Conservation (phyloP, 2,888 invertebrate species). For the Conomelus anceps region DNA sequence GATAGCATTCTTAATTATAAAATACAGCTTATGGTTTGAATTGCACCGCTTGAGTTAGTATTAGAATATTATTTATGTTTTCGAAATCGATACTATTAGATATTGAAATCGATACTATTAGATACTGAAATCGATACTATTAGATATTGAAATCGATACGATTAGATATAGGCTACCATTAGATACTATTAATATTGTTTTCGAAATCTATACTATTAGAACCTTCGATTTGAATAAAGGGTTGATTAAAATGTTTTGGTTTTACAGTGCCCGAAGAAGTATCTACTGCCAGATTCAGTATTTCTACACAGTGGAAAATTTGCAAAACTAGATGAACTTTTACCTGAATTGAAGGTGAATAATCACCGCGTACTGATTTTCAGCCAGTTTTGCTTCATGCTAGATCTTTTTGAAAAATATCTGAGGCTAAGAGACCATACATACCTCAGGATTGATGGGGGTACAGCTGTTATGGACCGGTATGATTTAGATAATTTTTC, state of each 20-base stretch:
- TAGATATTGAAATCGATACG: too few relatives aligned
- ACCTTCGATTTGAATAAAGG: not conserved
- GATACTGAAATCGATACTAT: too few relatives aligned
- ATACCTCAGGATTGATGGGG: constrained; percentile 82
- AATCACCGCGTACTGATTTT: constrained; percentile 85
- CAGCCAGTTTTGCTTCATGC: constrained; percentile 93
- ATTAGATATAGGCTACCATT: too few relatives aligned
- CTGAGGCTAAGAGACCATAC: constrained; percentile 63
- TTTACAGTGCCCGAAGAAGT: constrained; percentile 50
- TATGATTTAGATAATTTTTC: constrained; percentile 36
- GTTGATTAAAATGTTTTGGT: not conserved
- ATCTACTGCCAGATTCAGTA: constrained; percentile 55
- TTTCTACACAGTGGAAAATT: constrained; percentile 86
- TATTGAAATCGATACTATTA: too few relatives aligned
- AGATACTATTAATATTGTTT: too few relatives aligned
- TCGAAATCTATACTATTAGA: too few relatives aligned
- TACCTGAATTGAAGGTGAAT: constrained; percentile 63
- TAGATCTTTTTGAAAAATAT: constrained; percentile 88
- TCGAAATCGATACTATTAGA: too few relatives aligned
- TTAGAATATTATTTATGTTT: too few relatives aligned
- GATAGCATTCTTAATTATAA: too few relatives aligned
- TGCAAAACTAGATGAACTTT: constrained; percentile 63
- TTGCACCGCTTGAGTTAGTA: too few relatives aligned
- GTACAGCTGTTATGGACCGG: constrained; percentile 76
- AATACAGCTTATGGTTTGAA: too few relatives aligned